Base-by-base conservation (phyloP, 2,888 invertebrate species). In the Pandemis heparana region DNA sequence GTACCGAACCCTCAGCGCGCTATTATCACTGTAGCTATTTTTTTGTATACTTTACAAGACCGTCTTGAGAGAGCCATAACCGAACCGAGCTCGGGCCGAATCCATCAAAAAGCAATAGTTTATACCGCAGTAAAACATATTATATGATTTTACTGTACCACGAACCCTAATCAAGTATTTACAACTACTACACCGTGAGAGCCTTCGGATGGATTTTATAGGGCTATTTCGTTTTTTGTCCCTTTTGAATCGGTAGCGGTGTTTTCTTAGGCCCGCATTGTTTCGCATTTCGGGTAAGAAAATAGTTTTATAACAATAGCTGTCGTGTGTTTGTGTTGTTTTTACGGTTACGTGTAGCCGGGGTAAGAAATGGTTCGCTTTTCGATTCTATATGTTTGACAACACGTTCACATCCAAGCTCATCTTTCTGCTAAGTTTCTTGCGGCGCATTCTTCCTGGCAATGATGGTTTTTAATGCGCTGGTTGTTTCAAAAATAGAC, bases 91-190 rank as follows among this genome's bases (percentile, higher is more conserved):
- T 10, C 56, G 56, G 9, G 7, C 12, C 56, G 56, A 18, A 56
- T 56, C 60, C 59, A 39, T 56, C 68, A 65, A 70, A 70, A 74
- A 65, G 23, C 4, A 6, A 48, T 62, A 59, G 48, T 74, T 74
- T 74, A 74, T 65, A 60, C 39, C 69, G 51, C 65, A 56, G 64
- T 74, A 70, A 74, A 74, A 70, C 70, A 74, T 74, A 74, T 61
- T 74, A 70, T 74, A 73, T 69, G 68, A 70, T 74, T 74, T 74
- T 70, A 74, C 74, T 61, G 61, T 70, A 60, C 74, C 60, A 12
- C 14, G 14, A n/a, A 48, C 74, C 59, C 65, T 65, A 70, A 74
- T 70, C 74, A 65, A 70, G 51, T 16, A 70, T 74, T 74, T 74
- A 74, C 65, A 65, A 65, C 70, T 18, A 12, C 64, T 64, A 59